Conservation (phyloP, 2,113 vertebrate species). For the Ophthalmolycus amberensis region DNA sequence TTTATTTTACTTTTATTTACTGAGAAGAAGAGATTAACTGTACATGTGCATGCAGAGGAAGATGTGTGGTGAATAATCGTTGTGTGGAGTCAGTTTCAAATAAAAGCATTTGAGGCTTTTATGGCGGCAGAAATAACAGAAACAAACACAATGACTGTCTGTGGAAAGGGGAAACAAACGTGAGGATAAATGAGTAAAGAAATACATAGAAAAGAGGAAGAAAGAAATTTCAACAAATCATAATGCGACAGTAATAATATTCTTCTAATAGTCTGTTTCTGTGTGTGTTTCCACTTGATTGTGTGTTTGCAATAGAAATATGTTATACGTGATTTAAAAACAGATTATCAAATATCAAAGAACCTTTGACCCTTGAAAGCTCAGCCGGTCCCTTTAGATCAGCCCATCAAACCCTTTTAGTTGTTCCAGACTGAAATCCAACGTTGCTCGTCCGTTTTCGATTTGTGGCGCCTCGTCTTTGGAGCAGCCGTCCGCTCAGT, state of each 20-base stretch:
- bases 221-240: too few species aligned
- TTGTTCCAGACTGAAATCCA: too few species aligned
- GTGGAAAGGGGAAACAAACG: not conserved
- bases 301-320: not conserved
- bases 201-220: not conserved
- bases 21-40: not conserved
- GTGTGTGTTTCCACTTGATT: not conserved
- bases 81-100: not conserved
- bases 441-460: not conserved
- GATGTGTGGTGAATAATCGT: not conserved
- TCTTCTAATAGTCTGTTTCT: too few species aligned
- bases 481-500: too few species aligned
- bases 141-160: not conserved
- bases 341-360: too few species aligned
- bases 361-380: not conserved
- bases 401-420: not conserved
- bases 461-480: not conserved
- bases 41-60: not conserved
- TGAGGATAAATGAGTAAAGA: not conserved
- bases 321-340: too few species aligned
- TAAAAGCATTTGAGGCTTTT: not conserved
- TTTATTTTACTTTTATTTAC: not conserved
- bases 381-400: not conserved
- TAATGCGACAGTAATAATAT: too few species aligned
- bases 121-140: not conserved